Percentiles rank a stretch among this genome's conserved stretches.
Conservation (phyloP, 2,888 invertebrate genomes). For the Altica lythri region DNA sequence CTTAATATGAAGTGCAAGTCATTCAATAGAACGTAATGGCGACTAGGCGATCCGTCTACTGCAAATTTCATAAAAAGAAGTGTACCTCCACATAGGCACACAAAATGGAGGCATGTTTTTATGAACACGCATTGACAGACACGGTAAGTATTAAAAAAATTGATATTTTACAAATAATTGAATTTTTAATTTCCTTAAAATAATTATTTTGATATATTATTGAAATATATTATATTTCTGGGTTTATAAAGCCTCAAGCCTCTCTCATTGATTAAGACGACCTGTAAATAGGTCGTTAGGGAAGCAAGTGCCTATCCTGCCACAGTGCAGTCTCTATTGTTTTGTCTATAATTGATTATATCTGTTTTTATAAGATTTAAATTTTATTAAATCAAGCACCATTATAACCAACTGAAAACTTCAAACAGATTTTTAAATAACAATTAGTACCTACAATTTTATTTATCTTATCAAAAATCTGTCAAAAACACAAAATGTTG, state of each 20-base stretch:
- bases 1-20: constrained; percentile 21
- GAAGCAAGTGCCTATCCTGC: constrained; percentile 10
- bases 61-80: constrained; percentile 37
- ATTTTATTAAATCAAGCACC: too few relatives aligned
- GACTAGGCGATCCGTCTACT: constrained; percentile 3
- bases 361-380: neutral
- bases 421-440: too few relatives aligned
- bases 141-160: constrained; percentile 49
- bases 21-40: constrained; percentile 20
- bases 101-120: constrained; percentile 50
- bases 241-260: neutral
- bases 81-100: constrained; percentile 42
- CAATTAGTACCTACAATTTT: too few relatives aligned
- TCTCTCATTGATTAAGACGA: constrained; percentile 23
- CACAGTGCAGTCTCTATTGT: constrained; percentile 7
- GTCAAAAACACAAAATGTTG: too few relatives aligned
- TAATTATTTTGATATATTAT: neutral
- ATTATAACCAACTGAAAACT: too few relatives aligned
- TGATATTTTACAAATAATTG: neutral
- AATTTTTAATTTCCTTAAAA: neutral
- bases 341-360: constrained; percentile 16
- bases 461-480: too few relatives aligned
- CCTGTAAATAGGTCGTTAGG: constrained; percentile 26
- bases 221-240: neutral
- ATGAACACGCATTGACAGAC: constrained; percentile 54